Base-by-base conservation (phyloP, 2,888 invertebrate species). In the Blastobasis adustella region DNA sequence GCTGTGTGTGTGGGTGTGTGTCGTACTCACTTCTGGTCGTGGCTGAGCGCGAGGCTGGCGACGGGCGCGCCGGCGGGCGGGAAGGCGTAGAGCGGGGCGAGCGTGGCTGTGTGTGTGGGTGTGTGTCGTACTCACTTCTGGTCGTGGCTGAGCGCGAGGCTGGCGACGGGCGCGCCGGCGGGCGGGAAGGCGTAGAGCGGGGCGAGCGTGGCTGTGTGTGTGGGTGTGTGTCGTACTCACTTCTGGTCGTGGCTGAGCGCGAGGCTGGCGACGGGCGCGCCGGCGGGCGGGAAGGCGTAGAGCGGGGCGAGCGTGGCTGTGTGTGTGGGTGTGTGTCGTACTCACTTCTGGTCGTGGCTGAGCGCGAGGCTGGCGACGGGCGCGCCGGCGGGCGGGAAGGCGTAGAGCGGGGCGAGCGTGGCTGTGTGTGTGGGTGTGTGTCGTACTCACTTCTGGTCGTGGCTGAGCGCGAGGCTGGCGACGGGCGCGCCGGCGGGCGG, bases 271-370 rank as follows among this genome's bases (percentile, higher is more conserved):
- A 93, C 62, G 97, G 97, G 84, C 40, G 40, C 40, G 40, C 40
- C 40, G 40, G 40, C 40, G 40, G 40, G 40, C 40, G 40, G 40
- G 40, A 40, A 40, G 6, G 40, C 40, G 40, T 40, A 40, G 6
- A 40, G 40, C 40, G 40, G 40, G 6, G 40, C 40, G 40, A 40
- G 40, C n/a, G n/a, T 40, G 40, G 40, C 40, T 8, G 40, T 8
- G 40, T 8, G 40, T 40, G 40, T 40, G 6, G 40, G 5, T 5
- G 40, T 8, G 40, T 40, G 40, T 8, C 40, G 40, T 40, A 40
- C 40, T 96, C 98, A 97, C 96, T 96, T 96, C 88, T 98, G 97
- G 90, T 97, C 97, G 79, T 97, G 96, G 55, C 96, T 95, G 59
- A 98, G 91, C 50, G 97, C 96, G 59, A 98, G 89, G 41, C 10